A percentile compares a stretch with the other conserved stretches of the same genome.
These are phyloP conservation scores for Noctua janthina DNA, from an alignment of 2,888 invertebrate genomes.

Conservation along the genomic window DNA sequence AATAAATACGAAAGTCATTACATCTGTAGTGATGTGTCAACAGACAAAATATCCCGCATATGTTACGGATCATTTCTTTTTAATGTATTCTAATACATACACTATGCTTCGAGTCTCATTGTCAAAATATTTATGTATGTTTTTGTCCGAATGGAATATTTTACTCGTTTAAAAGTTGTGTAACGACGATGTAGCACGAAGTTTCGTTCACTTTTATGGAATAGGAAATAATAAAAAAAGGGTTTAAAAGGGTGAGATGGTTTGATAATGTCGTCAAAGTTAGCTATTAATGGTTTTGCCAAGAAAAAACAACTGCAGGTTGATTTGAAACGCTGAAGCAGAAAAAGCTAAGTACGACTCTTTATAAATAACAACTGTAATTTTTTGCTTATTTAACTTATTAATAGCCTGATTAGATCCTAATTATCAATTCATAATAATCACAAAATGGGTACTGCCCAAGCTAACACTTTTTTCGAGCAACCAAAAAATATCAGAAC, in stretches of 20 bases:
- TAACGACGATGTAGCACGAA: slow-evolving; percentile 33
- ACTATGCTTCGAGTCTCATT: slow-evolving; percentile 62
- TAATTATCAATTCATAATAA: neutral
- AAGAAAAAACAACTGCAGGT: neutral
- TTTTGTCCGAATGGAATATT: slow-evolving; percentile 59
- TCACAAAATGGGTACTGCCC: neutral
- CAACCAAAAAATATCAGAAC: neutral
- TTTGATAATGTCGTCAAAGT: slow-evolving; percentile 22
- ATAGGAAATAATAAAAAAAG: slow-evolving; percentile 30
- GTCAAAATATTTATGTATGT: slow-evolving; percentile 67
- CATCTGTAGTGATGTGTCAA: slow-evolving; percentile 69
- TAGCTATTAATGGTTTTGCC: neutral
- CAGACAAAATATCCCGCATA: slow-evolving; percentile 64
- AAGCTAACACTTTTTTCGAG: neutral
- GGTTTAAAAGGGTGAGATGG: slow-evolving; percentile 2
- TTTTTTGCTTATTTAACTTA: neutral
- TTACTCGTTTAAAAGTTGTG: slow-evolving; percentile 45
- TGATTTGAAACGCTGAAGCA: neutral
- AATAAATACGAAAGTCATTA: slow-evolving; percentile 64
- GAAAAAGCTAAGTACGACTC: neutral
- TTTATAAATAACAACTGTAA: neutral
- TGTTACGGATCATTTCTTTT: slow-evolving; percentile 57
- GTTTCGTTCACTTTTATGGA: slow-evolving; percentile 27
- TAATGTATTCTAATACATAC: slow-evolving; percentile 67
- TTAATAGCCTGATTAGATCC: neutral